These are phyloP conservation scores for Acanthaster planci DNA, from an alignment of 35 echinoderm and acorn worm species.

Conservation along the genomic window DNA sequence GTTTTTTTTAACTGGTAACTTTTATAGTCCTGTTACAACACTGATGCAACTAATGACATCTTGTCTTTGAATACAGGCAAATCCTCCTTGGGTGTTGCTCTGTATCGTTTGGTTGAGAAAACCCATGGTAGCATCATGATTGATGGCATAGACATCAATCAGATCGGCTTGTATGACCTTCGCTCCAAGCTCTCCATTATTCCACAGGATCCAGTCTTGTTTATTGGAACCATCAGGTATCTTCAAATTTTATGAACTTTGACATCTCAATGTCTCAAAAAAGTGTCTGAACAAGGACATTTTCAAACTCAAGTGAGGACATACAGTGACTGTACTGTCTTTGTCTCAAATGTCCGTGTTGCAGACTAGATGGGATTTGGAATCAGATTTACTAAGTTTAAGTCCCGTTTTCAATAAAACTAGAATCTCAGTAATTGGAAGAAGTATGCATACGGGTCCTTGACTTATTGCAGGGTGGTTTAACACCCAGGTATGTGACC, in stretches of 20 bases:
- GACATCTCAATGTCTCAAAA: too few species aligned
- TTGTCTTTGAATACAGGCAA: slow-evolving; percentile 46
- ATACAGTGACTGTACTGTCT: too few species aligned
- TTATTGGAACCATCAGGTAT: slow-evolving; percentile 59
- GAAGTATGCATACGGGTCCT: background rate
- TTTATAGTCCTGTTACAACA: background rate
- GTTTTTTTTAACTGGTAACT: background rate
- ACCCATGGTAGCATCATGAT: slow-evolving; percentile 36
- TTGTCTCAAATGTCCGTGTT: too few species aligned
- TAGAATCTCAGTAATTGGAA: background rate
- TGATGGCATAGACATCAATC: slow-evolving; percentile 49
- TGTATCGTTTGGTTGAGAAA: slow-evolving; percentile 51
- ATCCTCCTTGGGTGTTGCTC: slow-evolving; percentile 66
- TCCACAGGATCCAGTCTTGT: slow-evolving; percentile 73
- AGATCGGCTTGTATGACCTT: slow-evolving; percentile 51
- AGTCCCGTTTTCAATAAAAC: too few species aligned
- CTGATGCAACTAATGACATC: too few species aligned
- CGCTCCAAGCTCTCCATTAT: slow-evolving; percentile 72
- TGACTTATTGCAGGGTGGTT: background rate
- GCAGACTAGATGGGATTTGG: too few species aligned
- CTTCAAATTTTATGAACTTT: background rate
- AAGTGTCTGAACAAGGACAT: too few species aligned
- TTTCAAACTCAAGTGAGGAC: too few species aligned
- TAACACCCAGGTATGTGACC: too few species aligned
- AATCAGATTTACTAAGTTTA: too few species aligned